phyloP scores from a whole-genome alignment of 2,888 invertebrate species.

The Apamea anceps region DNA sequence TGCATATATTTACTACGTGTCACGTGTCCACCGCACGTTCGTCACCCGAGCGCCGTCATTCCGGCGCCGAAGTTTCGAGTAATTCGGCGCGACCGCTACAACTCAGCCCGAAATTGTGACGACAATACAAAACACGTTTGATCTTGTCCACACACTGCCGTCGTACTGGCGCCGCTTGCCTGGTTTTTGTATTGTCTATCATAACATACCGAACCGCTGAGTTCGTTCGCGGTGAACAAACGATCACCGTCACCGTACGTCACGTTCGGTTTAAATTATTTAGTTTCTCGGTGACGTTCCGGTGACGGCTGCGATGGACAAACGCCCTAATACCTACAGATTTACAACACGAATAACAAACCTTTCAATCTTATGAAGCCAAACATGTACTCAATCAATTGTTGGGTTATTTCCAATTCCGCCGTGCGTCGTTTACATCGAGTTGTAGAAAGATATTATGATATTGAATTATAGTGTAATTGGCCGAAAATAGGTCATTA shows the following conservation, averaged over 20 bases:
- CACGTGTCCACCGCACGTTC: neutral
- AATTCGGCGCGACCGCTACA: neutral
- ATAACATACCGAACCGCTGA: neutral
- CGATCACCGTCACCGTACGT: neutral
- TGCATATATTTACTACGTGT: neutral
- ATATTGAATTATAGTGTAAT: constrained; percentile 27
- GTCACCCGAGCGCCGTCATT: neutral
- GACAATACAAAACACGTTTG: neutral
- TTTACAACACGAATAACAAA: constrained; percentile 35
- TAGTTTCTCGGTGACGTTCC: neutral
- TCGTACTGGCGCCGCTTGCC: neutral
- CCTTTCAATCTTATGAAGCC: constrained; percentile 62
- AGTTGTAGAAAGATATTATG: constrained; percentile 16
- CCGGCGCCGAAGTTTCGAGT: neutral
- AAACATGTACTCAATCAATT: constrained; percentile 59
- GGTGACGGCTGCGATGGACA: neutral
- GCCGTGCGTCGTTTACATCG: neutral
- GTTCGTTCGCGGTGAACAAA: neutral
- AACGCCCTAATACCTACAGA: constrained; percentile 3
- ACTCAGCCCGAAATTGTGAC: neutral
- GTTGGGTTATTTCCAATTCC: constrained; percentile 58
- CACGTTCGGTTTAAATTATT: neutral
- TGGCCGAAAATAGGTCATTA: constrained; percentile 36
- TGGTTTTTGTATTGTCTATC: no score
- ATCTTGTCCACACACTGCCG: neutral